Percentiles rank a stretch among this genome's conserved stretches.
Conservation (phyloP, 2,888 invertebrate genomes). For the Hydraecia micacea region DNA sequence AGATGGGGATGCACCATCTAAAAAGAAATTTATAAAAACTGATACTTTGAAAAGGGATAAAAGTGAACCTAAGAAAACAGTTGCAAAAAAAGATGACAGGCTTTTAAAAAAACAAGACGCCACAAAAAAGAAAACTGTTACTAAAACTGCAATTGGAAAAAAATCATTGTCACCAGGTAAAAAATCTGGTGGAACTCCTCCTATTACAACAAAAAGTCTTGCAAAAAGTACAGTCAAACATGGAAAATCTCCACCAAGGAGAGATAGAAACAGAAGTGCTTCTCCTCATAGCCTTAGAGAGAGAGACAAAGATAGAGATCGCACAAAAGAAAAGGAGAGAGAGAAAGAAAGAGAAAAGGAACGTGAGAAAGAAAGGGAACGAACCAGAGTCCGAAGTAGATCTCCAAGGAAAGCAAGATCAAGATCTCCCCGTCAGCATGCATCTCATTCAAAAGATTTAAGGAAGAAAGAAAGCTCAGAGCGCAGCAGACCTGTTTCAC, state of each 20-base stretch:
- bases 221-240: slow-evolving; percentile 82
- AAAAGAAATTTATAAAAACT: slow-evolving; percentile 89
- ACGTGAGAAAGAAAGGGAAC: slow-evolving; percentile 89
- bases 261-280: slow-evolving; percentile 84
- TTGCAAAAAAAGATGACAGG: slow-evolving; percentile 85
- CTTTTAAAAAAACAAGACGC: slow-evolving; percentile 82
- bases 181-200: slow-evolving; percentile 88
- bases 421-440: slow-evolving; percentile 84
- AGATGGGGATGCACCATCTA: slow-evolving; percentile 90
- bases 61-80: slow-evolving; percentile 85
- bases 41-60: slow-evolving; percentile 84
- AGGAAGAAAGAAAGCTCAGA: slow-evolving; percentile 88
- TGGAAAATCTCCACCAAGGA: slow-evolving; percentile 86
- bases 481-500: slow-evolving; percentile 87
- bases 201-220: slow-evolving; percentile 85
- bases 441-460: slow-evolving; percentile 80
- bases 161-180: slow-evolving; percentile 88
- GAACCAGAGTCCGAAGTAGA: slow-evolving; percentile 87
- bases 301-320: slow-evolving; percentile 88
- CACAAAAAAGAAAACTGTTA: slow-evolving; percentile 80
- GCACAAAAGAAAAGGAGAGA: slow-evolving; percentile 82
- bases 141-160: slow-evolving; percentile 83
- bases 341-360: slow-evolving; percentile 87
- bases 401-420: slow-evolving; percentile 87
- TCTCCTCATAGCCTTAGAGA: slow-evolving; percentile 85